These are phyloP conservation scores for Chaetodon trifascialis DNA, from an alignment of 2,113 vertebrate species.

Conservation along the genomic window DNA sequence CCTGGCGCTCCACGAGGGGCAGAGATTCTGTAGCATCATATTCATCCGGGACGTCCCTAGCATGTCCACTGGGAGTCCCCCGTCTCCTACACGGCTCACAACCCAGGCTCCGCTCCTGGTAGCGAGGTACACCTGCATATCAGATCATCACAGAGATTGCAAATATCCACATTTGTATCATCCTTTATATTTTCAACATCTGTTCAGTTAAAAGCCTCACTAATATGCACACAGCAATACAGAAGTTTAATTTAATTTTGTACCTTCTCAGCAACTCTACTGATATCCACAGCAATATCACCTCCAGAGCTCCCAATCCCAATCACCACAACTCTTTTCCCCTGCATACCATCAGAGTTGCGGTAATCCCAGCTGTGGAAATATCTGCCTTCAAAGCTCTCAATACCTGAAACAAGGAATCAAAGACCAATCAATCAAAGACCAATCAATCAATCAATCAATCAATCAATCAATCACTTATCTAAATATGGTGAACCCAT, in stretches of 20 bases:
- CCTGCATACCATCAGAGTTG: conserved; percentile 75
- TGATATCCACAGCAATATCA: conserved; percentile 92
- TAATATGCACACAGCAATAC: not conserved
- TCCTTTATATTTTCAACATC: not conserved
- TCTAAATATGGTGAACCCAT: too few species aligned
- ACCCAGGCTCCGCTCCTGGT: conserved; percentile 90
- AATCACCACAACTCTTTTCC: conserved; percentile 89
- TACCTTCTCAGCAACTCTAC: conserved; percentile 89
- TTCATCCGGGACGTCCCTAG: conserved; percentile 62
- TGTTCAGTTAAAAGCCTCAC: not conserved
- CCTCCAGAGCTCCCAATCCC: conserved; percentile 92
- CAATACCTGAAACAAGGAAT: conserved; percentile 83
- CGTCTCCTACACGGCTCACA: conserved; percentile 81
- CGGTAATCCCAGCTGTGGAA: conserved; percentile 92
- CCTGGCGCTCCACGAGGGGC: conserved; percentile 58
- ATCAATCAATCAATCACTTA: too few species aligned
- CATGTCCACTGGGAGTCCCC: conserved; percentile 80
- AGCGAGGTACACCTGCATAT: conserved; percentile 90
- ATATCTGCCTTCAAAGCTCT: conserved; percentile 87
- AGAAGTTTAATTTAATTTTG: not conserved
- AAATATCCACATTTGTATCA: not conserved
- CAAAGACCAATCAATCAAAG: not conserved
- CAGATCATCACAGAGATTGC: not conserved
- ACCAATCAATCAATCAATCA: too few species aligned
- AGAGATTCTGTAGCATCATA: conserved; percentile 75